Evolutionary conservation across 2,113 vertebrate genomes (phyloP), one percentile per base, ranked within the genome.

Genomic region (Prolemur simus): DNA sequence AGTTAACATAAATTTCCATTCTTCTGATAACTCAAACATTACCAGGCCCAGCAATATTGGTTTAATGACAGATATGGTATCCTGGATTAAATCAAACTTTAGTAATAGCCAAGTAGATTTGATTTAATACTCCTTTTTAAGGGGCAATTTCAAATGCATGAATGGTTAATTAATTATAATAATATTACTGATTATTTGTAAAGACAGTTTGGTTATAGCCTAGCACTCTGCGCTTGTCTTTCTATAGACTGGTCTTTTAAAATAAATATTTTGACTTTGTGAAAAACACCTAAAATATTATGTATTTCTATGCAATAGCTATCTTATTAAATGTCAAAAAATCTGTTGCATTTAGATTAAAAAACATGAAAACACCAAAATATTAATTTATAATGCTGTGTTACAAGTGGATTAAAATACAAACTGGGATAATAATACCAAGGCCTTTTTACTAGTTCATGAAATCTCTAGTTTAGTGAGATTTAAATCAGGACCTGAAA

Each of bases 401-500:
- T 56, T 91, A 74, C 23, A 82, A 78, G 34, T 74, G 37, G 27
- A 74, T 78, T 90, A 95, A 92, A 89, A 5, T 87, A 66, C 47
- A 85, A 82, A 83, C 42, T 90, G n/a, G 32, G 73, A 32, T 77
- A 68, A 78, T 91, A 94, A 68, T 54, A 68, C 15, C 8, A 90
- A 87, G 4, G 0, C 23, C 64, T 49, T 93, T 92, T 91, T 52
- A 64, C 45, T 74, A 69, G 69, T 83, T 69, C 29, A 77, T 89
- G 47, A 92, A 80, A 85, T 87, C 21, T 89, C 54, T 73, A 86
- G n/a, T 78, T 94, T 89, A 8, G 15, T 95, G 74, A 95, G n/a
- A 1, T 91, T 96, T 80, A 95, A 91, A 76, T 81, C 32, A 87
- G 52, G 54, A 92, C 34, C 63, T 64, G 54, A 94, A 91, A 91